Conservation (phyloP, 1,140 invertebrate genomes). For the Drosophila malerkotliana region DNA sequence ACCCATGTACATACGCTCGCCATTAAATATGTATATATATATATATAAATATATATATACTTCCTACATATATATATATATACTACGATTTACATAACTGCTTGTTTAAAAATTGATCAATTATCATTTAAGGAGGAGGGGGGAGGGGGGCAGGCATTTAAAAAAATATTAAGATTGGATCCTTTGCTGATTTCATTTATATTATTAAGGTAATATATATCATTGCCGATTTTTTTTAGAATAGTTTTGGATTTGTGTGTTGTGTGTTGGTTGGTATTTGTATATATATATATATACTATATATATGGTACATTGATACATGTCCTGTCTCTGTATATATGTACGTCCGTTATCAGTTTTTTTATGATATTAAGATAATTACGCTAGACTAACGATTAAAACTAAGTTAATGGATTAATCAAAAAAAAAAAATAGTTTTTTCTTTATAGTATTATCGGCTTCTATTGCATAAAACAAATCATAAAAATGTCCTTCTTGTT, state of each 20-base stretch:
- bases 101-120: conserved; percentile 21
- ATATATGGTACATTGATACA: conserved; percentile 38
- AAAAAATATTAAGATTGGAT: background rate
- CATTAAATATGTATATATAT: conserved; percentile 37
- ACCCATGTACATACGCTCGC: conserved; percentile 9
- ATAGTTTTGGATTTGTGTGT: background rate
- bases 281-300: conserved; percentile 22
- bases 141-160: too few species aligned
- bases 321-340: conserved; percentile 12
- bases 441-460: conserved; percentile 7
- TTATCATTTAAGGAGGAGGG: background rate
- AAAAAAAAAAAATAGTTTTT: conserved; percentile 53
- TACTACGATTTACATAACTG: conserved; percentile 51
- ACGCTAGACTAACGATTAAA: conserved; percentile 71
- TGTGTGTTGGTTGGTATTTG: background rate
- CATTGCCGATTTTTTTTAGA: background rate
- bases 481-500: conserved; percentile 23
- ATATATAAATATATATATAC: conserved; percentile 12
- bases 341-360: conserved; percentile 25
- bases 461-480: conserved; percentile 42
- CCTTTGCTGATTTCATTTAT: background rate
- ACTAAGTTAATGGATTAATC: conserved; percentile 71
- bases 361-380: conserved; percentile 45
- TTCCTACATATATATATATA: conserved; percentile 2
- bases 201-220: background rate